Evolutionary conservation across 2,888 invertebrate species (phyloP).

Genomic region (Nephrotoma guestfalica): DNA sequence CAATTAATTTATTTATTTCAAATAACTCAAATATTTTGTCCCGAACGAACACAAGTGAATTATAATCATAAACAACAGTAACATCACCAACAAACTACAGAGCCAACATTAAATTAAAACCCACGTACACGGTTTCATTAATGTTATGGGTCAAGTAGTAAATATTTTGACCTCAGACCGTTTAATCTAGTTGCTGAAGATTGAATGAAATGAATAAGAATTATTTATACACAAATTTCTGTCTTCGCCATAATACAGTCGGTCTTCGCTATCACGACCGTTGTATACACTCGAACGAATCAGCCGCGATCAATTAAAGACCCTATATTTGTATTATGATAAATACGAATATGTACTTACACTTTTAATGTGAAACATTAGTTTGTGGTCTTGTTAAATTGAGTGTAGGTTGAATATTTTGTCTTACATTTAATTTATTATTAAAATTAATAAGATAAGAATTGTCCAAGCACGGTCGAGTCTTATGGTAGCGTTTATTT

Average conservation of each 20-base stretch:
- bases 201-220: background rate
- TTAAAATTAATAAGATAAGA: background rate
- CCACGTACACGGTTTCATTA: constrained; percentile 27
- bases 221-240: background rate
- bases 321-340: background rate
- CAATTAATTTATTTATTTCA: background rate
- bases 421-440: background rate
- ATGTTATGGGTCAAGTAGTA: constrained; percentile 36
- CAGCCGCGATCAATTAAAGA: background rate
- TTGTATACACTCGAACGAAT: background rate
- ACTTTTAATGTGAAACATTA: background rate
- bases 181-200: constrained; percentile 16
- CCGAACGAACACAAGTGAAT: background rate
- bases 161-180: constrained; percentile 35
- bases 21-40: background rate
- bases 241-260: too few species aligned
- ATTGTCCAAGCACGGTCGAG: background rate
- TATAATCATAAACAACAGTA: background rate
- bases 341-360: background rate
- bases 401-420: background rate
- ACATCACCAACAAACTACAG: background rate
- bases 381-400: background rate
- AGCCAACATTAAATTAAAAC: constrained; percentile 8
- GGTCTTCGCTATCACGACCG: background rate
- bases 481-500: background rate